Conservation (phyloP, 2,797 vertebrate species). For the Eospalax fontanierii region DNA sequence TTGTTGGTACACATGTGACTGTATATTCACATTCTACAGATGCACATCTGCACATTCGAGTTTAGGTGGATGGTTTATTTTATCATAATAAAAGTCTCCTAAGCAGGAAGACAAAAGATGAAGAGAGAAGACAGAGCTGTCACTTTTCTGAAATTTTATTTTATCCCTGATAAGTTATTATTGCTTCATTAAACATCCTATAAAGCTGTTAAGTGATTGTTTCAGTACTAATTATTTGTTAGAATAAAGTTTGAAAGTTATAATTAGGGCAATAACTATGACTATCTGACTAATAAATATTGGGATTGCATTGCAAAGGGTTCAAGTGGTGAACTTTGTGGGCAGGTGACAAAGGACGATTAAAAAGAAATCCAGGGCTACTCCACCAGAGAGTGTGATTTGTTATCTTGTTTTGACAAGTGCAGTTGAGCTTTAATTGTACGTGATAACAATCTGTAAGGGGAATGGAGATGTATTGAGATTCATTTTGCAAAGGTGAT, state of each 20-base stretch:
- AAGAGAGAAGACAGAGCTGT: background rate
- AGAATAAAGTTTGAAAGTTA: slow-evolving; percentile 76
- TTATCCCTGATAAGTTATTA: slow-evolving; percentile 63
- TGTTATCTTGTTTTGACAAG: slow-evolving; percentile 80
- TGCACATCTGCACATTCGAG: background rate
- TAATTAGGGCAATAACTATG: slow-evolving; percentile 54
- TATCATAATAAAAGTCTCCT: background rate
- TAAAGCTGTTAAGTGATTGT: slow-evolving; percentile 65
- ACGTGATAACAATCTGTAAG: slow-evolving; percentile 78
- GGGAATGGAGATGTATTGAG: slow-evolving; percentile 62
- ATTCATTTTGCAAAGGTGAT: slow-evolving; percentile 77
- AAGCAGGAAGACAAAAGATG: slow-evolving; percentile 13
- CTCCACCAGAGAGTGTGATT: slow-evolving; percentile 38
- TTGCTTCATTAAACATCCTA: slow-evolving; percentile 54
- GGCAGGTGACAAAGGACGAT: slow-evolving; percentile 70
- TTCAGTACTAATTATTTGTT: slow-evolving; percentile 74
- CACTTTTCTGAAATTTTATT: slow-evolving; percentile 57
- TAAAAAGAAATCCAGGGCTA: slow-evolving; percentile 65
- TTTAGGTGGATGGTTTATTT: slow-evolving; percentile 38
- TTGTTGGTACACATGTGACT: background rate
- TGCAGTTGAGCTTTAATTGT: slow-evolving; percentile 79
- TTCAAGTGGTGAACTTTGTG: slow-evolving; percentile 48
- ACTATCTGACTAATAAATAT: slow-evolving; percentile 51
- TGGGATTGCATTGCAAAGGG: background rate
- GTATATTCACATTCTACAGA: background rate